phyloP scores from a whole-genome alignment of 2,113 vertebrate species.

The Eleginops maclovinus region DNA sequence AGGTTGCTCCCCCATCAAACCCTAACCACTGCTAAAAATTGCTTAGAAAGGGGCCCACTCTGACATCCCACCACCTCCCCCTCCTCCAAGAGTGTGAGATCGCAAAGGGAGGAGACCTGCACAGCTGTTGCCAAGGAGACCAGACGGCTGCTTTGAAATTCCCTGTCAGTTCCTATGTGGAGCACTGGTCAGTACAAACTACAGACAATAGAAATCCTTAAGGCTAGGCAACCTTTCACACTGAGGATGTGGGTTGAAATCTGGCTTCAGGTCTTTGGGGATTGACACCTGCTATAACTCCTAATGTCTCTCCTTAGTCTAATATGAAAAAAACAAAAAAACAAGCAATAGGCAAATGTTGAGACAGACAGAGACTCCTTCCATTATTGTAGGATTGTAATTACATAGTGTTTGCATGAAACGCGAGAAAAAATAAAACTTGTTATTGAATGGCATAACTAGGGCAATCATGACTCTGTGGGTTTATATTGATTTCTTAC shows the following conservation, averaged over 20 bases:
- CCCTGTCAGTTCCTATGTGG: conserved; percentile 34
- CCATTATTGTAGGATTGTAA: background rate
- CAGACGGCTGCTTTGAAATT: conserved; percentile 52
- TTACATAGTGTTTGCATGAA: background rate
- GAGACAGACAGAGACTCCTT: no score
- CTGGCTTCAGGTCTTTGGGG: background rate
- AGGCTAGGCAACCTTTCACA: background rate
- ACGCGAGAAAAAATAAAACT: background rate
- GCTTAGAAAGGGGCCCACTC: background rate
- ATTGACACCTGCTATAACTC: background rate
- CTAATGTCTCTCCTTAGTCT: background rate
- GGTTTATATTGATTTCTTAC: conserved; percentile 57
- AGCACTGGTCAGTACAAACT: conserved; percentile 10
- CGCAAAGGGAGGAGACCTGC: conserved; percentile 48
- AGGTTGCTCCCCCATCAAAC: conserved; percentile 28
- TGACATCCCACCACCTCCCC: conserved; percentile 25
- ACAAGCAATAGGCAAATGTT: no score
- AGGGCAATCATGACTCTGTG: conserved; percentile 26
- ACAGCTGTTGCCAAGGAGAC: conserved; percentile 58
- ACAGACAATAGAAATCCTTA: conserved; percentile 20
- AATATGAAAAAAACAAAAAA: background rate
- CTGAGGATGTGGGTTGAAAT: background rate
- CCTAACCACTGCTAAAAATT: conserved; percentile 23
- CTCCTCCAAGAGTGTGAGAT: conserved; percentile 29
- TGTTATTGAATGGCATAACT: background rate